Evolutionary conservation across 2,888 invertebrate genomes (phyloP).

Genomic region (Lacanobia oleracea): DNA sequence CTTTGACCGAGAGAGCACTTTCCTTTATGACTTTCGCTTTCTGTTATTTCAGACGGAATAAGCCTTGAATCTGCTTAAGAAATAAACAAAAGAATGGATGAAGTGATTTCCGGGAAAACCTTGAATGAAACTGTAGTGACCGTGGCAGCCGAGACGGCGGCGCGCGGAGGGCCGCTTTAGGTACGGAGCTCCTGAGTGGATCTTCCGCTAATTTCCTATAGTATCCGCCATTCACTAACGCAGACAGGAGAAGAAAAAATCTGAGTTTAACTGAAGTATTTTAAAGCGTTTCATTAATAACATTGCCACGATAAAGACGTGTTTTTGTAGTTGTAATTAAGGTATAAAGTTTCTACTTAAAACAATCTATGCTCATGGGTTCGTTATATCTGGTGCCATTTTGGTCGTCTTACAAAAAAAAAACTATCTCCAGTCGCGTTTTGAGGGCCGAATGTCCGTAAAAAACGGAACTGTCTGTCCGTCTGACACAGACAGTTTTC

Average conservation of each 20-base stretch:
- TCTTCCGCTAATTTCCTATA: background rate
- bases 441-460: no score
- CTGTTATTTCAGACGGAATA: background rate
- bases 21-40: background rate
- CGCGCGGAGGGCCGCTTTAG: background rate
- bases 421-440: no score
- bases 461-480: no score
- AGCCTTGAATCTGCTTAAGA: slow-evolving; percentile 8
- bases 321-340: background rate
- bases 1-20: background rate
- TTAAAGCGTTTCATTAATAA: slow-evolving; percentile 12
- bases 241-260: background rate
- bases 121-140: slow-evolving; percentile 7
- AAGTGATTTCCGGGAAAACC: background rate
- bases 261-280: background rate
- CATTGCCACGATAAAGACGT: no score
- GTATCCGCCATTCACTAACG: no score
- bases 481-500: no score
- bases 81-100: slow-evolving; percentile 21
- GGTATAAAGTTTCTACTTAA: background rate
- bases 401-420: no score
- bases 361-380: no score
- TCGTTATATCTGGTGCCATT: no score
- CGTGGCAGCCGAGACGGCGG: background rate
- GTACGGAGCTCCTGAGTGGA: slow-evolving; percentile 7